A percentile compares a stretch with the other conserved stretches of the same genome.
phyloP scores from a whole-genome alignment of 2,797 vertebrate species.

The Clarias pachynema region DNA sequence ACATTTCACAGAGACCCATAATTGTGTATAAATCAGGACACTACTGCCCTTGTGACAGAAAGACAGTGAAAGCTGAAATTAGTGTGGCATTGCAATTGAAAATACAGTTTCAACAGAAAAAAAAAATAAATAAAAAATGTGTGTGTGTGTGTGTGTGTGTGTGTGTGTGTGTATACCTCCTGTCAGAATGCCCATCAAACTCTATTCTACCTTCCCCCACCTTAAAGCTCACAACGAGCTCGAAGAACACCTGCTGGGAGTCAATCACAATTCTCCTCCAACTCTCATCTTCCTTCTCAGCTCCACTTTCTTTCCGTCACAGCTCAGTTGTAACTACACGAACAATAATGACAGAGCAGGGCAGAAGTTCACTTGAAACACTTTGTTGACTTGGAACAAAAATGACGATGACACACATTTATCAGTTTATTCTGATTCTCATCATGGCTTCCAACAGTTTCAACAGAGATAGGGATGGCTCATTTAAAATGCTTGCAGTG shows the following conservation, averaged over 20 bases:
- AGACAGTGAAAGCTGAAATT: conserved; percentile 1
- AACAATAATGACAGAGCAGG: conserved; percentile 44
- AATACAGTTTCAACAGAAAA: neutral
- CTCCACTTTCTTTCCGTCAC: conserved; percentile 24
- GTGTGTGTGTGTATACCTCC: neutral
- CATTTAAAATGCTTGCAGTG: conserved; percentile 47
- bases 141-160: neutral
- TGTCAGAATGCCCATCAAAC: conserved; percentile 25
- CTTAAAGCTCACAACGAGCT: neutral
- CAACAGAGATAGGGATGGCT: conserved; percentile 24
- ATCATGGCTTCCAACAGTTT: conserved; percentile 35
- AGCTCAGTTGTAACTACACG: conserved; percentile 28
- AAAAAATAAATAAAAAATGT: neutral
- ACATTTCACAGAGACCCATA: neutral
- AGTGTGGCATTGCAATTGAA: neutral
- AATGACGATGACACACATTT: conserved; percentile 35
- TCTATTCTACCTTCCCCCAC: neutral
- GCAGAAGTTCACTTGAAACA: conserved; percentile 8
- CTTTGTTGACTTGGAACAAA: neutral
- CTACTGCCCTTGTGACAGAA: neutral
- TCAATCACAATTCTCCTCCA: conserved; percentile 32
- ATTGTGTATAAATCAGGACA: neutral
- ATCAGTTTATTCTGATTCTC: conserved; percentile 36
- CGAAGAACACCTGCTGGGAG: conserved; percentile 30
- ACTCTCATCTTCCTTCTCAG: conserved; percentile 45